Evolutionary conservation across 2,113 vertebrate species (phyloP).

Genomic region (Zapornia atra): DNA sequence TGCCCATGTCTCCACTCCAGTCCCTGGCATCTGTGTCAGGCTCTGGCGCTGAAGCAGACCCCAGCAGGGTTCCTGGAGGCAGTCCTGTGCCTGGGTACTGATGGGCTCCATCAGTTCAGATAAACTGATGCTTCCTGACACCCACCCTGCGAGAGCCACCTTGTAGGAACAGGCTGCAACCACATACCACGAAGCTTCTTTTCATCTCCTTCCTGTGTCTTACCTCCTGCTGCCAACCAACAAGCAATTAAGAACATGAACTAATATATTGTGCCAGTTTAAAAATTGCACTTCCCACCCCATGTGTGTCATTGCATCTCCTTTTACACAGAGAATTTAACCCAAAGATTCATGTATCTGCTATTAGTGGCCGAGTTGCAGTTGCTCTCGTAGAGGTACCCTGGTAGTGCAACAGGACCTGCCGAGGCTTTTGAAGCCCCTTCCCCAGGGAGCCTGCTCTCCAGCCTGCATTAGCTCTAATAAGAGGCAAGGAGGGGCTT

Average conservation of each 20-base stretch:
- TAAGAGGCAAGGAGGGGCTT: background rate
- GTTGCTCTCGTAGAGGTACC: background rate
- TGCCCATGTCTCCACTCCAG: background rate
- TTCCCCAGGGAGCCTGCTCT: background rate
- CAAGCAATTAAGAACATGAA: background rate
- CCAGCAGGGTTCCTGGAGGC: background rate
- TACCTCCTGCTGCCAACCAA: background rate
- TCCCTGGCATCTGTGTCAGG: background rate
- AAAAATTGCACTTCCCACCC: background rate
- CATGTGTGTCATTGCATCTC: background rate
- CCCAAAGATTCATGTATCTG: background rate
- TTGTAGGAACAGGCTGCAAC: background rate
- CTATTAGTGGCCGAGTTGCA: background rate
- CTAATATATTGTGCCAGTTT: background rate
- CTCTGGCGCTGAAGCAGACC: background rate
- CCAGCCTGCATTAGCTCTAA: background rate
- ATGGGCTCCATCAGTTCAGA: background rate
- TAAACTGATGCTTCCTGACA: constrained; percentile 16
- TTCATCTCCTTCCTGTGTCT: background rate
- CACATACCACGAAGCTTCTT: background rate
- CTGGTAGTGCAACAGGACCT: background rate
- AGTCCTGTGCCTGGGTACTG: background rate
- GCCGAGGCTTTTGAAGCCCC: background rate
- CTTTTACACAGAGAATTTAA: background rate
- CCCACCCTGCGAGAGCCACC: background rate